Evolutionary conservation across 2,113 vertebrate species (phyloP), one percentile per base, ranked within the genome.

Genomic region (Tragelaphus buxtoni): DNA sequence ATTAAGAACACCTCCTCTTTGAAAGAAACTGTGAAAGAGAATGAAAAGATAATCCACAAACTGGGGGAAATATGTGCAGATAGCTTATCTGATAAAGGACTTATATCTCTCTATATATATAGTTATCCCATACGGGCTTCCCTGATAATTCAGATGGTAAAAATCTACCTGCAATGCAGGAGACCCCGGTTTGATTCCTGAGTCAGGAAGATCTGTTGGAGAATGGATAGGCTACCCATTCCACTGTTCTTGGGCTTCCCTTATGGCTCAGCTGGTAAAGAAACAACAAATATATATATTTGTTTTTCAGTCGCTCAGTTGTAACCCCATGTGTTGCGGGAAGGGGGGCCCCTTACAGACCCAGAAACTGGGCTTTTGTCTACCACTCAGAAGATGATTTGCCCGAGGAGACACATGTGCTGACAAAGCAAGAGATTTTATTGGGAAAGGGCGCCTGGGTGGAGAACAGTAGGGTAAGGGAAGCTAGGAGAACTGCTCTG

Each of bases 81-180:
- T 91, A 42, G 45, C 2, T 53, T 86, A 45, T 26, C 30, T 74
- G 28, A 93, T 82, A 61, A 97, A 88, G 12, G 18, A 51, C 16
- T 83, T 92, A 10, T 56, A 32, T 30, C n/a, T 35, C 4, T 35
- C 28, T 61, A 0, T 63, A 10, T 65, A 65, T 17, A 20, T 35
- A 18, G 17, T 69, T 35, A 35, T 69, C n/a, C n/a, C n/a, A 11
- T 35, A 69, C 0, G 2, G 17, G 8, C 63, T 35, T 69, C 63
- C 63, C 32, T 20, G n/a, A 35, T 69, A 69, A 20, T n/a, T 69
- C n/a, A 35, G 63, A 35, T 20, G n/a, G 63, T 35, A 69, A 69
- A 69, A 69, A 35, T 69, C 17, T 9, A 10, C 63, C 17, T 69
- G 63, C 32, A 69, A 69, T 20, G 4, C 63, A 35, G n/a, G 17